A percentile compares a stretch with the other conserved stretches of the same genome.
phyloP scores from a whole-genome alignment of 2,113 vertebrate genomes.

The Prionailurus bengalensis region DNA sequence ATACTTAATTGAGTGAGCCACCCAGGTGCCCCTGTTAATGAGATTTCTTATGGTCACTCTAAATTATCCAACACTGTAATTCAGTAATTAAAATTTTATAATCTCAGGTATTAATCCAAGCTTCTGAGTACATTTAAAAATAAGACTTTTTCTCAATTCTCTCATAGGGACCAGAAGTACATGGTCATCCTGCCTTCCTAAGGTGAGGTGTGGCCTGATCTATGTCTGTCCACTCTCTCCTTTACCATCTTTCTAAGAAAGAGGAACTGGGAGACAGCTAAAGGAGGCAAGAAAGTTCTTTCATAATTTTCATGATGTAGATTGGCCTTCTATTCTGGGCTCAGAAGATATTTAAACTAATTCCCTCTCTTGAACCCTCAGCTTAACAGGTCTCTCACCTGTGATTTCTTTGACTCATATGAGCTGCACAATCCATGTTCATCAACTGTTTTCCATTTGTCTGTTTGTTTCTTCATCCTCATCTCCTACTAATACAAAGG shows the following conservation, averaged over 20 bases:
- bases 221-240: too few species aligned
- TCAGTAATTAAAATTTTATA: slow-evolving; percentile 36
- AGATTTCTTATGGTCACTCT: neutral
- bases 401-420: neutral
- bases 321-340: neutral
- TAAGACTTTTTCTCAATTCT: neutral
- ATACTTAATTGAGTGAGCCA: too few species aligned
- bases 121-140: neutral
- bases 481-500: too few species aligned
- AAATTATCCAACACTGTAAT: neutral
- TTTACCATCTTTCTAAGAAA: neutral
- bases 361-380: neutral
- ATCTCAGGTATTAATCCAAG: neutral
- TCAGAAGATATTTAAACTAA: neutral
- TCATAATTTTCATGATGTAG: neutral
- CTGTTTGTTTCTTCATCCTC: neutral
- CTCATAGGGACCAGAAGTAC: neutral
- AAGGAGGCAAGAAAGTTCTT: neutral
- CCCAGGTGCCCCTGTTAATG: neutral
- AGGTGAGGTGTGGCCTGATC: too few species aligned
- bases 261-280: neutral
- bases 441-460: neutral
- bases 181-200: neutral
- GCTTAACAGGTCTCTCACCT: neutral
- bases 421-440: neutral